phyloP scores from a whole-genome alignment of 2,888 invertebrate species.

The Drosophila kambysellisi region DNA sequence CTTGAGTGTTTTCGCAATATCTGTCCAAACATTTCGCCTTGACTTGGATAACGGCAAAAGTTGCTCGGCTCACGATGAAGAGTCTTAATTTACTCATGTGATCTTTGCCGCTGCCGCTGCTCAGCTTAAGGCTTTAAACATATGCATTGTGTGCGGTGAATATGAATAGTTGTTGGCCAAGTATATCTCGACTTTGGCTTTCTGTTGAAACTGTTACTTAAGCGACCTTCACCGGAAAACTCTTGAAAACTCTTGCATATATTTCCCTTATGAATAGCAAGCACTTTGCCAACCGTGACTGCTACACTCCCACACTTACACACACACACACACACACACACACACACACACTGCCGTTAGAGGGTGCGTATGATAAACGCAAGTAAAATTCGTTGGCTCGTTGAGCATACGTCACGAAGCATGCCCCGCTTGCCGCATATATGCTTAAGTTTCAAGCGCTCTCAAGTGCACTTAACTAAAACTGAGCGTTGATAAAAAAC shows the following conservation, averaged over 20 bases:
- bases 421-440: slow-evolving; percentile 58
- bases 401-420: slow-evolving; percentile 72
- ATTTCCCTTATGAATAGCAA: slow-evolving; percentile 51
- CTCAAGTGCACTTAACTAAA: slow-evolving; percentile 73
- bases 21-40: background rate
- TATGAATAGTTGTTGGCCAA: slow-evolving; percentile 13
- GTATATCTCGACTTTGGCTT: slow-evolving; percentile 43
- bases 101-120: background rate
- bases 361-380: slow-evolving; percentile 71
- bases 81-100: slow-evolving; percentile 24
- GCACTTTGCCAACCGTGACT: slow-evolving; percentile 25
- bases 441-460: slow-evolving; percentile 72
- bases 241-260: slow-evolving; percentile 60
- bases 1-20: background rate
- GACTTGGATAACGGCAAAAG: background rate
- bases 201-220: slow-evolving; percentile 58
- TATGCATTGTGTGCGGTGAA: slow-evolving; percentile 12
- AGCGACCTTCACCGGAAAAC: slow-evolving; percentile 66
- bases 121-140: slow-evolving; percentile 17
- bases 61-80: background rate
- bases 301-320: slow-evolving; percentile 15
- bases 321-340: slow-evolving; percentile 12
- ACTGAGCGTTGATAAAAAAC: slow-evolving; percentile 43
- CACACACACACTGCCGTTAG: slow-evolving; percentile 12
- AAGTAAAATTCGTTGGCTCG: slow-evolving; percentile 60